These are phyloP conservation scores for Coelinius sp. DNA, from an alignment of 2,888 invertebrate species.

Conservation along the genomic window DNA sequence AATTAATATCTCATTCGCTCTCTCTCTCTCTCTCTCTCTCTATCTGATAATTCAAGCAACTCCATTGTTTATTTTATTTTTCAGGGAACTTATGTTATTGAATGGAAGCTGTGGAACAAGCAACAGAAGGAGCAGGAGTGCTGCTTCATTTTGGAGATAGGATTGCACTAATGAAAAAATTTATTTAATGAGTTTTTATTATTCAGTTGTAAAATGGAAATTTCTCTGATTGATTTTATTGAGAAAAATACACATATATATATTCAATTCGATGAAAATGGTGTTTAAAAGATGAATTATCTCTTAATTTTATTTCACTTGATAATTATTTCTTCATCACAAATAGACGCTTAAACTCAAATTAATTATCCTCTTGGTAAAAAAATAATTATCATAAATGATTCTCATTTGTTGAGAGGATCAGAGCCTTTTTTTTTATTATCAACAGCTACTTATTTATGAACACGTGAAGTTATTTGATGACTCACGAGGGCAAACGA, in stretches of 20 bases:
- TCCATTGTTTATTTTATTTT: constrained; percentile 53
- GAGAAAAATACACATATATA: not conserved
- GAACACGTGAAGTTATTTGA: constrained; percentile 7
- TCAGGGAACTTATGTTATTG: constrained; percentile 76
- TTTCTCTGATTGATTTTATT: not conserved
- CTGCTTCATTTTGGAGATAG: constrained; percentile 77
- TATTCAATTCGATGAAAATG: too few relatives aligned
- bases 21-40: not conserved
- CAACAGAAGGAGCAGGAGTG: constrained; percentile 73
- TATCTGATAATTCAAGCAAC: not conserved
- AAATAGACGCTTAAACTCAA: too few relatives aligned
- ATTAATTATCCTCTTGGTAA: too few relatives aligned
- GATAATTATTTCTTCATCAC: too few relatives aligned
- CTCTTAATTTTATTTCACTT: too few relatives aligned
- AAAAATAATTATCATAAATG: too few relatives aligned
- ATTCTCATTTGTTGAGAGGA: not conserved
- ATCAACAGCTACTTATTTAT: not conserved
- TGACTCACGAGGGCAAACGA: constrained; percentile 19
- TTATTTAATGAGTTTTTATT: not conserved
- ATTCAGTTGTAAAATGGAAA: not conserved
- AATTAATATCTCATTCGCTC: not conserved
- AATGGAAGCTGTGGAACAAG: constrained; percentile 77
- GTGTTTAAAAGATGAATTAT: too few relatives aligned
- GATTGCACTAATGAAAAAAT: constrained; percentile 69
- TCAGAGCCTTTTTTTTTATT: not conserved